These are phyloP conservation scores for Oreortyx pictus DNA, from an alignment of 2,797 vertebrate species.

Conservation along the genomic window DNA sequence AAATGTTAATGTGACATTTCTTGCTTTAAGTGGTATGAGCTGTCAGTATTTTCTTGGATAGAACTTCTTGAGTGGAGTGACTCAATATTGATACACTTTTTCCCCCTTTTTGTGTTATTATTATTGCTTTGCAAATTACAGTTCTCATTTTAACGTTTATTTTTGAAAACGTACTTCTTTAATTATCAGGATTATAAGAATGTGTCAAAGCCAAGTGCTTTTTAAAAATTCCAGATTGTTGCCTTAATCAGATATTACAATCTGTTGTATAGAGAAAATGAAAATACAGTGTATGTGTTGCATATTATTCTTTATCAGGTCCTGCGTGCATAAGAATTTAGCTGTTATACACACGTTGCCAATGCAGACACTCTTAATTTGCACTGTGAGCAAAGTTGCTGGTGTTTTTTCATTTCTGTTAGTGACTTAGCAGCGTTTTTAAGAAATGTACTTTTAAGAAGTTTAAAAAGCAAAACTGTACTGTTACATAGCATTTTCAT, in stretches of 20 bases:
- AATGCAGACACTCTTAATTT: background rate
- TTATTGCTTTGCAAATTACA: slow-evolving; percentile 12
- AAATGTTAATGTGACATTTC: slow-evolving; percentile 35
- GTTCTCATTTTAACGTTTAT: background rate
- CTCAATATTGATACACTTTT: slow-evolving; percentile 13
- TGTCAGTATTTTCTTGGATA: slow-evolving; percentile 41
- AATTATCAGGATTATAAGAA: background rate
- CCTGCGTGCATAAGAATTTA: background rate
- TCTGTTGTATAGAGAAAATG: background rate
- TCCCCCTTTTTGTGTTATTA: background rate
- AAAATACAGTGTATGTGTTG: background rate
- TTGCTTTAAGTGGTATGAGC: slow-evolving; percentile 48
- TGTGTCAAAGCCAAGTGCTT: background rate
- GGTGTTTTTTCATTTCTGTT: background rate
- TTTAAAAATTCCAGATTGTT: background rate
- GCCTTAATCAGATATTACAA: background rate
- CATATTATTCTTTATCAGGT: background rate
- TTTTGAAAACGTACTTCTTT: slow-evolving; percentile 22
- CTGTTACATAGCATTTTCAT: background rate
- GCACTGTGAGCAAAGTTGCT: background rate
- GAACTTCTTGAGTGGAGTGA: slow-evolving; percentile 28
- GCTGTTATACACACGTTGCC: background rate
- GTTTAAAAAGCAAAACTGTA: background rate
- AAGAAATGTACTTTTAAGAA: background rate
- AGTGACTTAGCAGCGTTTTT: background rate